Evolutionary conservation across 1,140 invertebrate species (phyloP).

Genomic region (Apolygus lucorum): DNA sequence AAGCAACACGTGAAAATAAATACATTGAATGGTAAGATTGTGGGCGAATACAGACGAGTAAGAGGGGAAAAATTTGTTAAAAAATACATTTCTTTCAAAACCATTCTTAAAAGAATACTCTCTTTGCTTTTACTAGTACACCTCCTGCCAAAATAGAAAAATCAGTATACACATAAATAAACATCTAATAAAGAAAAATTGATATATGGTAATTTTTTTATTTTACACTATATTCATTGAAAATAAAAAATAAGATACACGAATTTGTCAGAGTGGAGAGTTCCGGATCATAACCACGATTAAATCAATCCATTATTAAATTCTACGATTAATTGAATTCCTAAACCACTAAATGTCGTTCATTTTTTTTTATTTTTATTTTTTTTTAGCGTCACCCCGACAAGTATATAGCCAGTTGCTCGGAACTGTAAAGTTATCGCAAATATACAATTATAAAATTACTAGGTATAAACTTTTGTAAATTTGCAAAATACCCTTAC

Average conservation of each 20-base stretch:
- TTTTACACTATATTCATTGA: conserved; percentile 7
- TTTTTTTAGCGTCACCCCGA: conserved; percentile 2
- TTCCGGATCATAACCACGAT: conserved; percentile 8
- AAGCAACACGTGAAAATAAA: too few relatives aligned
- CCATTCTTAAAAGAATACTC: too few relatives aligned
- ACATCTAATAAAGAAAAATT: conserved; percentile 1
- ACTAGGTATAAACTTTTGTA: background rate
- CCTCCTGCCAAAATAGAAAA: background rate
- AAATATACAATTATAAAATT: background rate
- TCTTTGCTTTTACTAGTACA: background rate
- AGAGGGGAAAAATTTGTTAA: too few relatives aligned
- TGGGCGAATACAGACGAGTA: too few relatives aligned
- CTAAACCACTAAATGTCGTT: conserved; percentile 2
- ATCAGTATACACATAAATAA: conserved; percentile 1
- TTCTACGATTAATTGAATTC: conserved; percentile 15
- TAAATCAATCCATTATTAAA: conserved; percentile 8
- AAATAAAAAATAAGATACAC: conserved; percentile 8
- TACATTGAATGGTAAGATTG: too few relatives aligned
- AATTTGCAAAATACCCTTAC: background rate
- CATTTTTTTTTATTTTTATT: background rate
- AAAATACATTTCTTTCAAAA: too few relatives aligned
- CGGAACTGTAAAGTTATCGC: background rate
- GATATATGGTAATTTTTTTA: conserved; percentile 1
- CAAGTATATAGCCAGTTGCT: too few relatives aligned
- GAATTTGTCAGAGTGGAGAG: conserved; percentile 9